Conservation (phyloP, 2,113 vertebrate genomes). For the Tyrannus savana region DNA sequence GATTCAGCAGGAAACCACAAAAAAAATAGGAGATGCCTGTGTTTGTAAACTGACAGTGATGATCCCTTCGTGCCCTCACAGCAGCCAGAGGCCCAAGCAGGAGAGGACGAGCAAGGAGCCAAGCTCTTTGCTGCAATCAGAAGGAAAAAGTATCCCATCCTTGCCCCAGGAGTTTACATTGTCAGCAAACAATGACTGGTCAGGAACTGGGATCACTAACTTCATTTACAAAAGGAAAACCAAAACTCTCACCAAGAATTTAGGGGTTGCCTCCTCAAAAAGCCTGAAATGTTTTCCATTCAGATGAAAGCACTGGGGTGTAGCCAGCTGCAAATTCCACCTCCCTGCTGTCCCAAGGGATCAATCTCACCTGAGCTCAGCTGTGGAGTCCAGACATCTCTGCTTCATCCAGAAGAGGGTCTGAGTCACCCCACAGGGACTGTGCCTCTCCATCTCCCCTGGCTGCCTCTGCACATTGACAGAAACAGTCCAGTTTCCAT, state of each 20-base stretch:
- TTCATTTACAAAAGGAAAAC: constrained; percentile 31
- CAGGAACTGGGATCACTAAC: neutral
- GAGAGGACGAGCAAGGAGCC: constrained; percentile 7
- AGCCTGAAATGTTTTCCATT: neutral
- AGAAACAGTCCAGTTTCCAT: neutral
- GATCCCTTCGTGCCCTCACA: constrained; percentile 3
- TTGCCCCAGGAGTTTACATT: constrained; percentile 41
- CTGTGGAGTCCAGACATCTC: neutral
- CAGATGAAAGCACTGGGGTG: neutral
- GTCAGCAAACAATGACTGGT: constrained; percentile 41
- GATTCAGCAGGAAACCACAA: constrained; percentile 53
- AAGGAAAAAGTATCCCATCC: neutral
- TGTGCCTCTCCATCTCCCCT: neutral
- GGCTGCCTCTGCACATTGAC: neutral
- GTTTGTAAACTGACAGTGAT: constrained; percentile 47
- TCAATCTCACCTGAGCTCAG: constrained; percentile 7
- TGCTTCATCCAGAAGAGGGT: neutral
- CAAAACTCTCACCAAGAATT: neutral
- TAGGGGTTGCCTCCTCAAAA: neutral
- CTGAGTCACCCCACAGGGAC: neutral
- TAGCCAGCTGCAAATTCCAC: neutral
- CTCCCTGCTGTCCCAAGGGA: neutral
- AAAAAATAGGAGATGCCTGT: constrained; percentile 31
- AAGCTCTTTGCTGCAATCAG: neutral
- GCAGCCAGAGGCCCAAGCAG: constrained; percentile 11